A percentile compares a stretch with the other conserved stretches of the same genome.
Conservation (phyloP, 2,797 vertebrate genomes). For the Anolis apletophallus region DNA sequence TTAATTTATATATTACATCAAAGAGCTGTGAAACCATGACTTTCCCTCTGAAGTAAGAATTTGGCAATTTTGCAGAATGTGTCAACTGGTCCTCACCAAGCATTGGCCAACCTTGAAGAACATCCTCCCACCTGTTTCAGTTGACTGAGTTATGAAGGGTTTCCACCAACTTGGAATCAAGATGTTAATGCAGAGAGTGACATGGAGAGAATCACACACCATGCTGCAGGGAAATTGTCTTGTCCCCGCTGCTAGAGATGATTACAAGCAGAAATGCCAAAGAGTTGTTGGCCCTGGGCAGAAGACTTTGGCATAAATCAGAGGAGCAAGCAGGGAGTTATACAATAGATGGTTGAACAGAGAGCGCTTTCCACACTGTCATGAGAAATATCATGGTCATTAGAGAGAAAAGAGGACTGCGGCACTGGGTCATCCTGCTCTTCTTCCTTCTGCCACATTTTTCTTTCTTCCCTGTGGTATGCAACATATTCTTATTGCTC, state of each 20-base stretch:
- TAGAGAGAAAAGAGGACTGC: neutral
- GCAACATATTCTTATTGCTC: neutral
- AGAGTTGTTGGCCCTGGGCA: neutral
- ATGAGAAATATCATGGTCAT: neutral
- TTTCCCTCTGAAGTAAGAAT: neutral
- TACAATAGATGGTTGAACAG: neutral
- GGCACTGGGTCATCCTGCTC: neutral
- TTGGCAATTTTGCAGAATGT: neutral
- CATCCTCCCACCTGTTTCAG: neutral
- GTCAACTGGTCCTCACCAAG: neutral
- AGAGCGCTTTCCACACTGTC: neutral
- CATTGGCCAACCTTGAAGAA: neutral
- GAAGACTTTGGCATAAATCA: neutral
- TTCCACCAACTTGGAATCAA: neutral
- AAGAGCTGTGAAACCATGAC: too few species aligned
- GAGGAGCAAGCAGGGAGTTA: neutral
- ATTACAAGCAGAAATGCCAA: slow-evolving; percentile 13
- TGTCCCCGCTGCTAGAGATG: neutral
- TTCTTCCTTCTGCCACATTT: rapidly evolving
- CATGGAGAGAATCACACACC: neutral
- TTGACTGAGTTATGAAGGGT: neutral
- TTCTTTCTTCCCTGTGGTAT: neutral
- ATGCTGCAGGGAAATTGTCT: slow-evolving; percentile 34
- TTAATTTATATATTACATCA: neutral
- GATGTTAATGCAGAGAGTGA: neutral